These are phyloP conservation scores for Trachelipus rathkii DNA, from an alignment of 1,140 invertebrate genomes.

Conservation along the genomic window DNA sequence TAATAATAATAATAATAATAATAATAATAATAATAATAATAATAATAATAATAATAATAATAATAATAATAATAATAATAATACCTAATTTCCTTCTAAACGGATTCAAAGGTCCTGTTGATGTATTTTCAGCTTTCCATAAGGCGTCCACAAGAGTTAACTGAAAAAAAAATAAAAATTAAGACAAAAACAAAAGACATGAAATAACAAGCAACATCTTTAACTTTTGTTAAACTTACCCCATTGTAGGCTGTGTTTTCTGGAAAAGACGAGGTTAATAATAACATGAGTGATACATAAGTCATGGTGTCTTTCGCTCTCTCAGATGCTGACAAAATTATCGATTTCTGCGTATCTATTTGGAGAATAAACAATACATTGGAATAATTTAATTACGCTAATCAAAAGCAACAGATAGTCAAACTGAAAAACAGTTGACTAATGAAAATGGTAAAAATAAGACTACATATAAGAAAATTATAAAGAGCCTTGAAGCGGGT, in stretches of 20 bases:
- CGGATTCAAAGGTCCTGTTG: conserved; percentile 47
- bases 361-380: too few species aligned
- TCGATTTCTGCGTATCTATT: conserved; percentile 34
- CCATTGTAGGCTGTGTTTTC: conserved; percentile 69
- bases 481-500: too few species aligned
- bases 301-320: conserved; percentile 81
- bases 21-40: too few species aligned
- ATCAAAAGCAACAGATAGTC: too few species aligned
- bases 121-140: conserved; percentile 69
- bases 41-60: too few species aligned
- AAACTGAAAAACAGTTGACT: too few species aligned
- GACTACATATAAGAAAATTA: too few species aligned
- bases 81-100: conserved; percentile 39
- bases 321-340: conserved; percentile 71
- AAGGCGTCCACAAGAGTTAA: conserved; percentile 67
- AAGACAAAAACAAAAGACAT: background rate
- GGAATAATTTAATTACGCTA: too few species aligned
- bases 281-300: conserved; percentile 71
- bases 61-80: background rate
- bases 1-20: too few species aligned
- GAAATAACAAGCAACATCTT: background rate
- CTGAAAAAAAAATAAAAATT: conserved; percentile 49
- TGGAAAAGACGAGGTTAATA: conserved; percentile 74
- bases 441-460: too few species aligned
- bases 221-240: conserved; percentile 51